phyloP scores from a whole-genome alignment of 2,113 vertebrate species.

The Anser cygnoides region DNA sequence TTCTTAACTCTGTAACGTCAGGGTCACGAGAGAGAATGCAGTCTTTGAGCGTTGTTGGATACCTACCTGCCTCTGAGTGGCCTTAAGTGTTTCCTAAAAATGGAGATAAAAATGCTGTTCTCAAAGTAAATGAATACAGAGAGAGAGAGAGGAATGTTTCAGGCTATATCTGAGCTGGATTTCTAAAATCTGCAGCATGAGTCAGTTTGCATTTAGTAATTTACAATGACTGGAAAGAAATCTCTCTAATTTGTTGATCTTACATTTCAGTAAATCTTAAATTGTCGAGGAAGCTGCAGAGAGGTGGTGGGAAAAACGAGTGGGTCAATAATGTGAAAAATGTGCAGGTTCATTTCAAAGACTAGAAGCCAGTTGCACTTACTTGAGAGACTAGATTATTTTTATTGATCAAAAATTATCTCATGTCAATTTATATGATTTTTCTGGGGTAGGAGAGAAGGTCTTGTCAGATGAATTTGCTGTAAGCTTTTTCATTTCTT shows the following conservation, averaged over 20 bases:
- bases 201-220: background rate
- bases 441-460: background rate
- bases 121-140: background rate
- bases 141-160: background rate
- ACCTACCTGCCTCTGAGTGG: background rate
- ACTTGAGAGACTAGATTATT: slow-evolving; percentile 6
- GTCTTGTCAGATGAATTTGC: slow-evolving; percentile 41
- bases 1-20: background rate
- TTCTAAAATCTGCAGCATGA: background rate
- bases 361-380: background rate
- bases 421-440: slow-evolving; percentile 29
- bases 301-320: background rate
- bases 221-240: background rate
- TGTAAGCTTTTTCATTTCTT: slow-evolving; percentile 60
- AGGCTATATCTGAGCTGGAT: background rate
- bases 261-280: slow-evolving; percentile 3
- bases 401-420: slow-evolving; percentile 54
- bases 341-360: slow-evolving; percentile 14
- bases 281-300: background rate
- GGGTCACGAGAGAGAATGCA: background rate
- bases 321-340: background rate
- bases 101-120: background rate
- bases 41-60: background rate
- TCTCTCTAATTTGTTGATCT: background rate
- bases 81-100: background rate